Conservation (phyloP, 2,888 invertebrate species). For the Nephrocerus scutellatus region DNA sequence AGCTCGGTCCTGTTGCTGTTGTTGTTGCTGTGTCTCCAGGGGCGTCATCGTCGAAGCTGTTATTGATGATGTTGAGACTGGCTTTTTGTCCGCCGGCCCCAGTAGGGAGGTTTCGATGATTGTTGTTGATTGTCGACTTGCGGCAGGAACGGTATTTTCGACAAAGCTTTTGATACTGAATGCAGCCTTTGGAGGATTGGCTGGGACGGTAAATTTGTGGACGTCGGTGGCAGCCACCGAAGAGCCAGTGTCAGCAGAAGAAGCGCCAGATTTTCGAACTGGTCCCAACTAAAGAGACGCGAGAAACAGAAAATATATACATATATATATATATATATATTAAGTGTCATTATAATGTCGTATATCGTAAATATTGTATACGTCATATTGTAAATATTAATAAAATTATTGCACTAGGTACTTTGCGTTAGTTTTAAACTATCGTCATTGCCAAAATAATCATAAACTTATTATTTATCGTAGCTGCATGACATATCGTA, state of each 20-base stretch:
- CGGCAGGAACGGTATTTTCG: constrained; percentile 28
- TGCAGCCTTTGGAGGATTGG: constrained; percentile 41
- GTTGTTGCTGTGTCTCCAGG: constrained; percentile 17
- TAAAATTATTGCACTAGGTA: too few relatives aligned
- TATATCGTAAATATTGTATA: too few relatives aligned
- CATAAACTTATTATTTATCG: too few relatives aligned
- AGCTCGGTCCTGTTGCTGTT: constrained; percentile 2
- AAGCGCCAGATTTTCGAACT: constrained; percentile 45
- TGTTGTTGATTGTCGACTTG: constrained; percentile 38
- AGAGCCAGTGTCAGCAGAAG: constrained; percentile 50
- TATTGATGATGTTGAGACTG: constrained; percentile 41
- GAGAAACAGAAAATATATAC: too few relatives aligned
- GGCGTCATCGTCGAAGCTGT: constrained; percentile 41
- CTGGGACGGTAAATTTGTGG: constrained; percentile 26
- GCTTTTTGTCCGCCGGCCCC: constrained; percentile 36
- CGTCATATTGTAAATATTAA: too few relatives aligned
- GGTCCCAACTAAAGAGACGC: too few relatives aligned
- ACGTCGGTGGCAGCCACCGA: constrained; percentile 45
- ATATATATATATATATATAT: too few relatives aligned
- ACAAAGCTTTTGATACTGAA: constrained; percentile 28
- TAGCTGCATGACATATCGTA: too few relatives aligned
- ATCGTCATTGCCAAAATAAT: too few relatives aligned
- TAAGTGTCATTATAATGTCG: too few relatives aligned
- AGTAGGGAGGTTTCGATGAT: constrained; percentile 46
- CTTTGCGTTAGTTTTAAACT: too few relatives aligned